These are phyloP conservation scores for Eptatretus burgeri DNA, from an alignment of 2,113 vertebrate genomes.

Conservation along the genomic window DNA sequence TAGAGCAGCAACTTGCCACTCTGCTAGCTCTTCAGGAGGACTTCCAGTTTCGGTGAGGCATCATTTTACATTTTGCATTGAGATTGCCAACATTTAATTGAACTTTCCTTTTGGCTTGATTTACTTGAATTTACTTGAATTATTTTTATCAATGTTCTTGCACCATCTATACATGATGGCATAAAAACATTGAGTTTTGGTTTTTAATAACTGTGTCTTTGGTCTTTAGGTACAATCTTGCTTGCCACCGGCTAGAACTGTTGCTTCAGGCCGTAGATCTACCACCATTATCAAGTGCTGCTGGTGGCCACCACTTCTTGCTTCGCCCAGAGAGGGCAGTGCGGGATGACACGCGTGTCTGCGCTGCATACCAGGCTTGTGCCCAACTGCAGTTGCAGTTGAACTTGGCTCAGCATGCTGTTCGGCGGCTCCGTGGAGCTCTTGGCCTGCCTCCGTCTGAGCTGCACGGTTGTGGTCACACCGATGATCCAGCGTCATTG, in stretches of 20 bases:
- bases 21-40: constrained; percentile 90
- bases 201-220: constrained; percentile 9
- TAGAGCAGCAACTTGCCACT: constrained; percentile 83
- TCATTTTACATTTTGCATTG: too few relatives aligned
- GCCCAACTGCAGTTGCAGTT: constrained; percentile 88
- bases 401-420: constrained; percentile 80
- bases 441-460: constrained; percentile 27
- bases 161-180: too few relatives aligned
- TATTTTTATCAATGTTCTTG: too few relatives aligned
- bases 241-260: constrained; percentile 80
- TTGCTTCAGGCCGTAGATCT: constrained; percentile 85
- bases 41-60: constrained; percentile 71
- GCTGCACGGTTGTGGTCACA: not conserved
- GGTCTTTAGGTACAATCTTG: constrained; percentile 53
- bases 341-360: constrained; percentile 79
- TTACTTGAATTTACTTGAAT: too few relatives aligned
- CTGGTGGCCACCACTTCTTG: constrained; percentile 90
- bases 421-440: constrained; percentile 62
- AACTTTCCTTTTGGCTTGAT: too few relatives aligned
- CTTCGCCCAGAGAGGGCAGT: constrained; percentile 89
- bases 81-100: too few relatives aligned
- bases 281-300: constrained; percentile 81
- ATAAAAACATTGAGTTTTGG: not conserved
- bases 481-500: constrained; percentile 15
- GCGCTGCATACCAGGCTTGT: constrained; percentile 93